Evolutionary conservation across 2,888 invertebrate genomes (phyloP).

Genomic region (Drosophila paramelanica): DNA sequence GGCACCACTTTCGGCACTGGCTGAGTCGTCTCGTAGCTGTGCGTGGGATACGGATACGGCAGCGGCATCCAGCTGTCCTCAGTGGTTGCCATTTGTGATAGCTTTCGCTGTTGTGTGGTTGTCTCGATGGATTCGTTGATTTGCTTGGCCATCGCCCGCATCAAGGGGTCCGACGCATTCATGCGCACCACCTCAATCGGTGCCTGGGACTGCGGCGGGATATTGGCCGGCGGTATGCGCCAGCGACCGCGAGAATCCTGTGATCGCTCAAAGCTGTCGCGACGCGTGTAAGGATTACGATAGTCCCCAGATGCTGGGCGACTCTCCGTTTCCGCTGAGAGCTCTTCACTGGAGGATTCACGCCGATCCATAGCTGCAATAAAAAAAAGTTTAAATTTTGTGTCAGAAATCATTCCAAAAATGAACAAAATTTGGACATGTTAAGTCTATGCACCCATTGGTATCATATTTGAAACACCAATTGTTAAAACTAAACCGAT

Average conservation of each 20-base stretch:
- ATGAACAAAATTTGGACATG: too few relatives aligned
- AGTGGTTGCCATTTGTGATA: constrained; percentile 23
- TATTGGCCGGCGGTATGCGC: constrained; percentile 26
- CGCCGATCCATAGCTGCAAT: constrained; percentile 42
- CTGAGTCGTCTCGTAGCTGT: constrained; percentile 55
- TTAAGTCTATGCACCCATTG: too few relatives aligned
- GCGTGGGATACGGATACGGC: constrained; percentile 63
- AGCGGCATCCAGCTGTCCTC: constrained; percentile 73
- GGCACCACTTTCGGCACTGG: constrained; percentile 32
- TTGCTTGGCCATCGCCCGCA: constrained; percentile 63
- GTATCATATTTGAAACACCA: too few relatives aligned
- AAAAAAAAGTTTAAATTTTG: neutral
- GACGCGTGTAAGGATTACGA: constrained; percentile 31
- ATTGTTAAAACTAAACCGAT: too few relatives aligned
- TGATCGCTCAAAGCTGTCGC: constrained; percentile 57
- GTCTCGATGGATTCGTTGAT: constrained; percentile 74
- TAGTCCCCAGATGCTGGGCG: constrained; percentile 33
- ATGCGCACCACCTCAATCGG: constrained; percentile 49
- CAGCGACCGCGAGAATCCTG: constrained; percentile 57
- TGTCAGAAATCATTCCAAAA: too few relatives aligned
- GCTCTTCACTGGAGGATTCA: constrained; percentile 50
- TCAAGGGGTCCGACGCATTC: constrained; percentile 58
- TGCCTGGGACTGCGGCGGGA: constrained; percentile 4
- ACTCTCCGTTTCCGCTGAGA: constrained; percentile 15
- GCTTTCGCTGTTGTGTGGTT: constrained; percentile 26